Evolutionary conservation across 2,888 invertebrate genomes (phyloP).

Genomic region (Danaus chrysippus): DNA sequence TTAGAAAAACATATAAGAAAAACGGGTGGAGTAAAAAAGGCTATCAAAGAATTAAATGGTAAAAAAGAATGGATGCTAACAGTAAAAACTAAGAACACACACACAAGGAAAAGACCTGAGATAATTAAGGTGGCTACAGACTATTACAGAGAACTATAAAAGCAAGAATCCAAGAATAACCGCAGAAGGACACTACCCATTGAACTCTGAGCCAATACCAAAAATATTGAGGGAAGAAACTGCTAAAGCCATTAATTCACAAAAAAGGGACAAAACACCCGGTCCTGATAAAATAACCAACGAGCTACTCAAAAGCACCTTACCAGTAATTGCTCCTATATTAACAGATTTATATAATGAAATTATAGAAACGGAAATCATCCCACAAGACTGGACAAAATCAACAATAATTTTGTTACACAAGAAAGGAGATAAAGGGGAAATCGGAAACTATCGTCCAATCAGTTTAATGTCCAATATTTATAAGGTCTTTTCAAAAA

Average conservation of each 20-base stretch:
- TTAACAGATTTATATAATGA: slow-evolving; percentile 35
- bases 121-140: slow-evolving; percentile 6
- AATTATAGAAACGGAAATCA: slow-evolving; percentile 27
- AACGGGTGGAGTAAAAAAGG: too few relatives aligned
- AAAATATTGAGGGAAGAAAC: slow-evolving; percentile 34
- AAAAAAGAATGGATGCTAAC: slow-evolving; percentile 17
- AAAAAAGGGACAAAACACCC: slow-evolving; percentile 36
- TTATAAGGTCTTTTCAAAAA: slow-evolving; percentile 28
- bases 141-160: slow-evolving; percentile 5
- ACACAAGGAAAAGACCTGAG: slow-evolving; percentile 16
- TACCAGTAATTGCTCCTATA: slow-evolving; percentile 28
- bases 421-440: slow-evolving; percentile 12
- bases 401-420: slow-evolving; percentile 35
- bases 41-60: slow-evolving; percentile 5
- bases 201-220: slow-evolving; percentile 11
- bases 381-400: slow-evolving; percentile 35
- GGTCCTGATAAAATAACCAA: slow-evolving; percentile 35
- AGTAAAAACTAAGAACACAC: not conserved
- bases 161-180: slow-evolving; percentile 10
- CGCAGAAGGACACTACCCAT: not conserved
- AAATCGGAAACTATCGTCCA: slow-evolving; percentile 9
- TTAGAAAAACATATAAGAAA: slow-evolving; percentile 27
- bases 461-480: slow-evolving; percentile 26
- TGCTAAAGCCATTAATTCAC: slow-evolving; percentile 32
- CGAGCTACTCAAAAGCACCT: slow-evolving; percentile 32